A percentile compares a stretch with the other conserved stretches of the same genome.
Evolutionary conservation across 2,797 vertebrate genomes (phyloP).

Genomic region (Brachyalestes nurse): DNA sequence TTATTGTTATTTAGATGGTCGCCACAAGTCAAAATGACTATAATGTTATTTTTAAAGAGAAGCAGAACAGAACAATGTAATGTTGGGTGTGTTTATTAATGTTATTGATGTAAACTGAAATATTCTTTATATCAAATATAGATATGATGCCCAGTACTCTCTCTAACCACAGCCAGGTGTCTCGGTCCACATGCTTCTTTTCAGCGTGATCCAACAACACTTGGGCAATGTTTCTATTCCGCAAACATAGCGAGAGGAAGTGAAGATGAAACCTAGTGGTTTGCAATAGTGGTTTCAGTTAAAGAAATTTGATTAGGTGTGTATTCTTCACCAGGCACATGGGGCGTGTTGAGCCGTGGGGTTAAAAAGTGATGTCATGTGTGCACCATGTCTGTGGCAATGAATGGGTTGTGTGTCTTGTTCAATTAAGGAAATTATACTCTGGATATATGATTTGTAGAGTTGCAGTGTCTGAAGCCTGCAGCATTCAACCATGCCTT

Average conservation of each 20-base stretch:
- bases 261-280: too few relatives aligned
- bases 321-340: background rate
- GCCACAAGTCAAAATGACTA: too few relatives aligned
- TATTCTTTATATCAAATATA: background rate
- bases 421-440: too few relatives aligned
- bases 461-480: background rate
- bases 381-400: constrained; percentile 7
- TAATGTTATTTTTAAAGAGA: background rate
- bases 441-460: background rate
- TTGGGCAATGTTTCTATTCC: too few relatives aligned
- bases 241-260: too few relatives aligned
- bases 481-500: background rate
- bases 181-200: background rate
- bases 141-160: background rate
- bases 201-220: background rate
- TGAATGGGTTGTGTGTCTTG: too few relatives aligned
- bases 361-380: background rate
- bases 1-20: too few relatives aligned
- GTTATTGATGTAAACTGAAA: background rate
- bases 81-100: background rate
- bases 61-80: background rate
- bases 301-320: background rate
- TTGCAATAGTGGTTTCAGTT: background rate
- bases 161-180: constrained; percentile 25
- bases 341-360: background rate